A percentile compares a stretch with the other conserved stretches of the same genome.
Conservation (phyloP, 2,888 invertebrate genomes). For the Odiellus spinosus region DNA sequence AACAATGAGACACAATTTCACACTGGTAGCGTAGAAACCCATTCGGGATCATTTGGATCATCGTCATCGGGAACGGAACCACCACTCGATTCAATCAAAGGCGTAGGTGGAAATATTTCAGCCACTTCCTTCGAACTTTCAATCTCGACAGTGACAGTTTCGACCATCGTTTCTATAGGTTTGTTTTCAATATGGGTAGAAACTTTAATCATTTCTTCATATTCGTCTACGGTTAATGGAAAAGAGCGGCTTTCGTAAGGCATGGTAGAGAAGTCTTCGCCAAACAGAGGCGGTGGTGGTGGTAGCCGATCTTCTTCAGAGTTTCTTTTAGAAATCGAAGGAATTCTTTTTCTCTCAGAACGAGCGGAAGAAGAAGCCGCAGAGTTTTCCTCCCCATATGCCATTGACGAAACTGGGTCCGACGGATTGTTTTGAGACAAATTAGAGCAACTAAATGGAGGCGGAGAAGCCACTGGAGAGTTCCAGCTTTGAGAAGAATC, state of each 20-base stretch:
- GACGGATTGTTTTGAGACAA: conserved; percentile 4
- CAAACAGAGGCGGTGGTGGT: not conserved
- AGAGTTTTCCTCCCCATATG: conserved; percentile 1
- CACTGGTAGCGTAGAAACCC: conserved; percentile 32
- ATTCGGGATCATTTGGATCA: conserved; percentile 26
- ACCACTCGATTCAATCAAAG: conserved; percentile 5
- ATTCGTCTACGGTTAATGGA: conserved; percentile 7
- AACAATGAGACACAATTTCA: too few species aligned
- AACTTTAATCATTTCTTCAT: conserved; percentile 3
- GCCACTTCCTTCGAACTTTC: conserved; percentile 1
- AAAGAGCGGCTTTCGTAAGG: conserved; percentile 9
- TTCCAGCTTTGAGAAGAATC: conserved; percentile 6
- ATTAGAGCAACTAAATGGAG: conserved; percentile 6
- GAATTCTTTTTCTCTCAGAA: not conserved
- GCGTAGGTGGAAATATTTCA: not conserved
- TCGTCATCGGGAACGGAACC: conserved; percentile 38
- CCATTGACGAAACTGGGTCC: conserved; percentile 9
- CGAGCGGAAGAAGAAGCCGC: not conserved
- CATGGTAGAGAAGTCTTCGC: conserved; percentile 1
- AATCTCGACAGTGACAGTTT: not conserved
- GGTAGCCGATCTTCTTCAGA: not conserved
- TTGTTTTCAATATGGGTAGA: conserved; percentile 3
- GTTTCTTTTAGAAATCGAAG: not conserved
- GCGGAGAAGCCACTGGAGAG: conserved; percentile 6
- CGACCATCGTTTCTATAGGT: not conserved